These are phyloP conservation scores for Caenorhabditis drosophilae DNA, from an alignment of 2,888 invertebrate genomes.

Conservation along the genomic window DNA sequence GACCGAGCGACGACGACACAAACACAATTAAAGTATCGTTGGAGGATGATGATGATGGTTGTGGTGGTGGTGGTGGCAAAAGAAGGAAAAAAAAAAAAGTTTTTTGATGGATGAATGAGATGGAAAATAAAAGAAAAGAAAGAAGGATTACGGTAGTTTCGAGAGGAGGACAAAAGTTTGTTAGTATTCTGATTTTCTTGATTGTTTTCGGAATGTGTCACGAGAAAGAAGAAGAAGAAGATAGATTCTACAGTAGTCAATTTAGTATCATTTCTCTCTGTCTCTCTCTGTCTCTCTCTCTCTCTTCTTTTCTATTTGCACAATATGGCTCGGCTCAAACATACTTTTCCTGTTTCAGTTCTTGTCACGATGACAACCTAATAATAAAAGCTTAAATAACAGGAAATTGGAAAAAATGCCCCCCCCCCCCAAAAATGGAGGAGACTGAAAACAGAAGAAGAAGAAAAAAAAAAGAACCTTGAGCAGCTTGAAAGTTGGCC, in stretches of 20 bases:
- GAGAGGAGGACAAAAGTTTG: slow-evolving; percentile 19
- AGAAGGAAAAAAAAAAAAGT: slow-evolving; percentile 7
- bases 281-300: too few relatives aligned
- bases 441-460: background rate
- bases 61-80: too few relatives aligned
- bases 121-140: slow-evolving; percentile 9
- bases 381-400: background rate
- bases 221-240: slow-evolving; percentile 2
- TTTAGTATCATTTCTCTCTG: too few relatives aligned
- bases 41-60: too few relatives aligned
- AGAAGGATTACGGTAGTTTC: slow-evolving; percentile 29
- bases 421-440: too few relatives aligned
- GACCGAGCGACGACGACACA: slow-evolving; percentile 10
- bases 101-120: slow-evolving; percentile 41
- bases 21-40: slow-evolving; percentile 38
- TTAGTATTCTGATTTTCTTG: slow-evolving; percentile 19
- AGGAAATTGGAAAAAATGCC: slow-evolving; percentile 2
- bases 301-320: too few relatives aligned
- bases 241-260: background rate
- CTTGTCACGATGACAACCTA: background rate
- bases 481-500: slow-evolving; percentile 19
- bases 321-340: too few relatives aligned
- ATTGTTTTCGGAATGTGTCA: slow-evolving; percentile 30
- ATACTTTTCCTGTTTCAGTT: too few relatives aligned
- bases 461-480: slow-evolving; percentile 13